Base-by-base conservation (phyloP, 2,113 vertebrate species). In the Empidonax alnorum region DNA sequence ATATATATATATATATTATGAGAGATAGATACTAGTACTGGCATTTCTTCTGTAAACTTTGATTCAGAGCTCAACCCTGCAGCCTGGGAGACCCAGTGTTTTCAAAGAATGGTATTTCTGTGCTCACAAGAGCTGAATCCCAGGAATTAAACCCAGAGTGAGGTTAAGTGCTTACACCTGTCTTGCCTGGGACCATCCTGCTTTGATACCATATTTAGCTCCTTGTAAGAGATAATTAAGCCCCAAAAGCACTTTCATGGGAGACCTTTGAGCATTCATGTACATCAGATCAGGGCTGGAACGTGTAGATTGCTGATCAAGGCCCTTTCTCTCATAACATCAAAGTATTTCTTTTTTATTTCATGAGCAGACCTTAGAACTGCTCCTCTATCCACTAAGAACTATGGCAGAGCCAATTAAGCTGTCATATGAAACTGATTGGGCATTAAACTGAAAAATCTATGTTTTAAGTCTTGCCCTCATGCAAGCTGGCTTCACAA, bases 361-460 rank as follows among this genome's bases (percentile, higher is more conserved):
- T 85, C 67, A 91, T 50, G 55, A 84, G 24, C 20, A 71, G 47
- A 71, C 61, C 49, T 93, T 90, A 73, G 68, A 95, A 78, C 49
- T 53, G 73, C 31, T 94, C 12, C 33, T 78, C 37, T 65, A 30
- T 52, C 18, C 49, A 65, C 56, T 84, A 66, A 90, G 83, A 92
- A 23, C 31, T 44, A 30, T 8, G 73, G 56, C 8, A 84, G 52
- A 96, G 76, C 87, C 66, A 79, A 93, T 90, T 96, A 90, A 78
- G 83, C 25, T 83, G 82, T 63, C 72, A 65, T 46, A 71, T 72
- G 72, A 95, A 93, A 86, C 61, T 88, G 61, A 86, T 33, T 90
- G 72, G 41, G 61, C 83, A 84, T 86, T 90, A 96, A 91, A 94
- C 80, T 76, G 52, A 87, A 95, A 95, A 94, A 92, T 75, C 65